Conservation (phyloP, 2,888 invertebrate species). For the Oscheius myriophilus region DNA sequence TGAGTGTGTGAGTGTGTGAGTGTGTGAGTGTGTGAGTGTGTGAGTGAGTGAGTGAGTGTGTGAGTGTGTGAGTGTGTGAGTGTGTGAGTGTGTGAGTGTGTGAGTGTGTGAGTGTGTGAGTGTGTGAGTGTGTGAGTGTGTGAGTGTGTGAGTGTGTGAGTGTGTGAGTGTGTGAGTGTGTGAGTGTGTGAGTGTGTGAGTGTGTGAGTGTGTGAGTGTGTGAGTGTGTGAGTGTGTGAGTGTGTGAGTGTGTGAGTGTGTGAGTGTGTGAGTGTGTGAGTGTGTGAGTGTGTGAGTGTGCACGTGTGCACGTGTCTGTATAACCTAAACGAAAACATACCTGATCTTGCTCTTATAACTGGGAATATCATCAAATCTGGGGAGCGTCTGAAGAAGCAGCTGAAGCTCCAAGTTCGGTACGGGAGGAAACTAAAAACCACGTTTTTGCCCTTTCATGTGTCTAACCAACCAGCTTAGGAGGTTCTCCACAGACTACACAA, state of each 20-base stretch:
- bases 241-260: background rate
- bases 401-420: constrained; percentile 44
- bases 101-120: background rate
- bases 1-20: background rate
- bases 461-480: constrained; percentile 28
- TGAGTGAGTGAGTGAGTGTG: background rate
- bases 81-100: background rate
- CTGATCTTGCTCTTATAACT: background rate
- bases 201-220: too few species aligned
- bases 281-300: background rate
- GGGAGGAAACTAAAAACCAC: constrained; percentile 28
- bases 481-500: constrained; percentile 42
- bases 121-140: background rate
- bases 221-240: background rate
- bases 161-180: background rate
- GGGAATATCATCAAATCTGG: constrained; percentile 9
- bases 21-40: background rate
- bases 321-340: background rate
- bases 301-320: too few species aligned
- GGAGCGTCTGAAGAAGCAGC: constrained; percentile 6
- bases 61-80: background rate
- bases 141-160: too few species aligned
- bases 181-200: background rate
- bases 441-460: background rate
- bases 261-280: too few species aligned